Evolutionary conservation across 1,140 invertebrate genomes (phyloP), one percentile per base, ranked within the genome.

Genomic region (Zaprionus taronus): DNA sequence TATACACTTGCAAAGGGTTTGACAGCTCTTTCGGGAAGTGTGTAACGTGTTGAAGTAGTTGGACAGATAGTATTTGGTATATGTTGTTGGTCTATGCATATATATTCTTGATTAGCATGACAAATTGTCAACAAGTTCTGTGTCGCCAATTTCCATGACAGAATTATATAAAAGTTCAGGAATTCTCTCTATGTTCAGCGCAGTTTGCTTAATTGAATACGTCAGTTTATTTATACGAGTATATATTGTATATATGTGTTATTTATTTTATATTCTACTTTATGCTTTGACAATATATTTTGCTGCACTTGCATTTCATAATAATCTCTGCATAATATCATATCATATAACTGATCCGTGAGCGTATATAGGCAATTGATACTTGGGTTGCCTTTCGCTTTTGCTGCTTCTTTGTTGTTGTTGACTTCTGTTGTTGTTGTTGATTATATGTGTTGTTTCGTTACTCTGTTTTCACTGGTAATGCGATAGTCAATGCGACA

Each of bases 401-500:
- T 49, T 49, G 9, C 17, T 3, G 36, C 17, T 51, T 51, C 41
- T 51, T n/a, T 51, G 62, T 22, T 34, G 9, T 44, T 75, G 22
- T 14, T 65, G 17, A 26, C 38, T 22, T 5, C 0, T 14, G 7
- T 57, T 69, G 53, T 47, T 73, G 62, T 28, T 72, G 56, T 64
- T 65, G 15, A 28, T 58, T 53, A 65, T 22, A 14, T 7, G 47
- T 74, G 36, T 24, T 64, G 26, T 51, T 41, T 61, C 63, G 58
- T 47, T 73, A 56, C 15, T 17, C n/a, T 72, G 51, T 64, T 69
- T 28, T 60, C 47, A 63, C 28, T 68, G 61, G 78, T 84, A 87
- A 83, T 73, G 71, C 84, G 74, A 81, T 89, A 80, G 65, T 72
- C 77, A 68, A 75, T 74, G 74, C 63, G 36, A 68, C 38, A 62